Conservation (phyloP, 2,797 vertebrate genomes). For the Tympanoctomys barrerae region DNA sequence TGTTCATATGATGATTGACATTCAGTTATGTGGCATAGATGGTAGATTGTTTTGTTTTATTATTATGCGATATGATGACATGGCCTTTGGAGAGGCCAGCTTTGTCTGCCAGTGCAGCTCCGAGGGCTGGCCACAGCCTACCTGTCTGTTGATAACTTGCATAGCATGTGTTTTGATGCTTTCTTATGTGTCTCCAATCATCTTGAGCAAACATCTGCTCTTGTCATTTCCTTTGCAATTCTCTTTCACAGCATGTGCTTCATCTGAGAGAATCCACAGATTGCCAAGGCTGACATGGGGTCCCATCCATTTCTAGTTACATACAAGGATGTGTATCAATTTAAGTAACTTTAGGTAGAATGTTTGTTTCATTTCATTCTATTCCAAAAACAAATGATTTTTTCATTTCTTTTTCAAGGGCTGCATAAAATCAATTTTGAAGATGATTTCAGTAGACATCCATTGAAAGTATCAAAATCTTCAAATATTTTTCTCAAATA, state of each 20-base stretch:
- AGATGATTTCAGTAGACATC: neutral
- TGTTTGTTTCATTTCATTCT: conserved; percentile 39
- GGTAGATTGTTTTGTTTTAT: conserved; percentile 34
- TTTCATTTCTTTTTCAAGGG: conserved; percentile 43
- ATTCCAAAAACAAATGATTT: neutral
- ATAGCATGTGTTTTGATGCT: conserved; percentile 23
- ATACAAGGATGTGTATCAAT: conserved; percentile 25
- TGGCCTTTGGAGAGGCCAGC: neutral
- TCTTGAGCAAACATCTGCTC: conserved; percentile 57
- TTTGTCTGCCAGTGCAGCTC: neutral
- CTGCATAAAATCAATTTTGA: conserved; percentile 53
- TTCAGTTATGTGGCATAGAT: neutral
- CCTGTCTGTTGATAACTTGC: neutral
- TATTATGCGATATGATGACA: conserved; percentile 4
- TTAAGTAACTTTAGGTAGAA: conserved; percentile 23
- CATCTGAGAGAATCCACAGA: conserved; percentile 38
- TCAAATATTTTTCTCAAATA: neutral
- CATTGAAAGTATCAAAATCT: conserved; percentile 53
- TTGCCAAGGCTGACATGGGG: conserved; percentile 39
- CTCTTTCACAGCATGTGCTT: conserved; percentile 29
- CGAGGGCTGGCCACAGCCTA: neutral
- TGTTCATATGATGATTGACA: neutral
- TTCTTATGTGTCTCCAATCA: conserved; percentile 54
- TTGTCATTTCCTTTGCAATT: conserved; percentile 60
- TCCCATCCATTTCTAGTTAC: conserved; percentile 10